Evolutionary conservation across 1,140 invertebrate genomes (phyloP), one percentile per base, ranked within the genome.

Genomic region (Eurosta solidaginis): DNA sequence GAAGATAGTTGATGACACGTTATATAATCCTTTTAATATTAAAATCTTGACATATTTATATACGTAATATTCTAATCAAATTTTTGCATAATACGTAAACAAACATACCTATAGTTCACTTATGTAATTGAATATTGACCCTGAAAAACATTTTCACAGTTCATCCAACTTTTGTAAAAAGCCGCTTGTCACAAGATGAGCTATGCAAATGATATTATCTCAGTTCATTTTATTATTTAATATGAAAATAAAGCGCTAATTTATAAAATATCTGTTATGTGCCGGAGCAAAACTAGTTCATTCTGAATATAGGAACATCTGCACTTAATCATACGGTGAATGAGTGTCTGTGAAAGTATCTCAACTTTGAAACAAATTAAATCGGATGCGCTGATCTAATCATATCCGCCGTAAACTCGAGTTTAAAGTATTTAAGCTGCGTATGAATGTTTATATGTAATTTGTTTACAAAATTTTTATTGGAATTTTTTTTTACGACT

Each of bases 381-480:
- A 68, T 42, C 59, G 59, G 59, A 7, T 42, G 59, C 17, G 10
- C 59, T 68, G 59, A 68, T 68, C 59, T 68, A 68, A 68, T 68
- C 29, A 68, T 33, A 9, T 20, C 33, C 20, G 27, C 7, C 33
- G 59, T 68, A n/a, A 36, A 40, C 17, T 63, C 54, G 54, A 33
- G 17, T 36, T 0, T 6, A 42, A 68, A 68, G 1, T 47, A 47
- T 17, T 12, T 20, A n/a, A n/a, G 4, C 49, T 7, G 17, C 59
- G 27, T 29, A 40, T 68, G 40, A 68, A n/a, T 68, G 33, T 68
- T 68, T 68, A 22, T 17, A 20, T 68, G 1, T 10, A 9, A 1
- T 20, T 63, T 40, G 10, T 22, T 52, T n/a, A n/a, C n/a, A 22
- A 17, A 2, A 7, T 52, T 49, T 52, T 52, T 52, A 22, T 52